Conservation (phyloP, 2,797 vertebrate species). For the Acanthiza pusilla region DNA sequence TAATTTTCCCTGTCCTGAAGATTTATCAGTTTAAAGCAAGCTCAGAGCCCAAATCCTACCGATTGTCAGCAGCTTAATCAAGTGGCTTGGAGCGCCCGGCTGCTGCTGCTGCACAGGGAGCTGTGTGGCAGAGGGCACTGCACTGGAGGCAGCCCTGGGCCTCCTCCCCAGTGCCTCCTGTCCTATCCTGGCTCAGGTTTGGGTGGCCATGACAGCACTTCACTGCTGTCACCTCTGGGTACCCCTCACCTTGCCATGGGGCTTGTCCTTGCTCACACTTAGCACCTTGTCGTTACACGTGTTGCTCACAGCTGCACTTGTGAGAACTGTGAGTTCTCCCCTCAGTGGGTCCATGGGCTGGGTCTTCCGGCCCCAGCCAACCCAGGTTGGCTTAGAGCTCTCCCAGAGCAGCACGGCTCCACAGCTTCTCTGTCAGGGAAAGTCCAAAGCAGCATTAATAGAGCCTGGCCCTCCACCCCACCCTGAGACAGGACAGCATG, state of each 20-base stretch:
- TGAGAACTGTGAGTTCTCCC: rapidly evolving
- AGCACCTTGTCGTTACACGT: background rate
- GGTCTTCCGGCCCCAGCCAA: background rate
- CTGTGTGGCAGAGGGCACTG: background rate
- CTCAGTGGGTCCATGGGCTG: background rate
- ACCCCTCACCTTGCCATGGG: background rate
- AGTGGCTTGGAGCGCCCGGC: background rate
- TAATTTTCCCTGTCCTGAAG: slow-evolving; percentile 49
- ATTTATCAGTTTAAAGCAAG: slow-evolving; percentile 51
- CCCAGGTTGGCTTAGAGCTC: background rate
- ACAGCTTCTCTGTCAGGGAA: rapidly evolving
- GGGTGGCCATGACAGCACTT: background rate
- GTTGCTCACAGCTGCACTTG: background rate
- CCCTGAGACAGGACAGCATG: background rate
- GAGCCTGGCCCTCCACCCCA: background rate
- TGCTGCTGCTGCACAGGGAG: background rate
- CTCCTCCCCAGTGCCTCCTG: background rate
- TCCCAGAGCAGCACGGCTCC: rapidly evolving
- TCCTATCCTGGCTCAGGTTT: background rate
- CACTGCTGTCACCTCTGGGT: background rate
- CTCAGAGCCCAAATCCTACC: slow-evolving; percentile 39
- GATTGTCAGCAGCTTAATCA: slow-evolving; percentile 45
- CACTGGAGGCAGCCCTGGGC: background rate
- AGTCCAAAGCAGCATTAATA: background rate
- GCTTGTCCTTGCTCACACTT: background rate